Conservation (phyloP, 2,888 invertebrate genomes). For the Drosophila atroscutellata region DNA sequence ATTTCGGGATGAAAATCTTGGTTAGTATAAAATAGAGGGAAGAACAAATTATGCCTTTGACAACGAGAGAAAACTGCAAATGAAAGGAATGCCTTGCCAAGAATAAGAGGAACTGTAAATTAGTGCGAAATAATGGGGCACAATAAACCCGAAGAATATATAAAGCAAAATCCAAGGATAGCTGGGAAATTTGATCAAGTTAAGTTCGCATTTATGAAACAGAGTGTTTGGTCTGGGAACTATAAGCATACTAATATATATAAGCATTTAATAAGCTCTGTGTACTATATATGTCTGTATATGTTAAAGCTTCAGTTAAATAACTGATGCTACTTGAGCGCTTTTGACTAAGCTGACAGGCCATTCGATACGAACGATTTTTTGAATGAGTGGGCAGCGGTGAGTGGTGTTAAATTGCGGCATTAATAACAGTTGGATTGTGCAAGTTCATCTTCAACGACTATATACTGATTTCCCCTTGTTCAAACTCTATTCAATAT, state of each 20-base stretch:
- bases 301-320: neutral
- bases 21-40: too few species aligned
- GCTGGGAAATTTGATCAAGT: slow-evolving; percentile 3
- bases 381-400: slow-evolving; percentile 2
- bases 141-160: neutral
- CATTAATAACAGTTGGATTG: slow-evolving; percentile 55
- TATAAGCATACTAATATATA: neutral
- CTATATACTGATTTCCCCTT: slow-evolving; percentile 45
- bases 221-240: neutral
- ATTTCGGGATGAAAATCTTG: neutral
- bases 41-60: slow-evolving; percentile 3
- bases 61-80: neutral
- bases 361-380: neutral
- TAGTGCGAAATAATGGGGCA: neutral
- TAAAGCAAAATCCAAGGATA: neutral
- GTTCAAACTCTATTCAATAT: slow-evolving; percentile 30
- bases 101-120: neutral
- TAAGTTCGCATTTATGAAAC: slow-evolving; percentile 8
- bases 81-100: neutral
- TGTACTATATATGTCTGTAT: neutral
- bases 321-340: slow-evolving; percentile 1
- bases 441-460: slow-evolving; percentile 40
- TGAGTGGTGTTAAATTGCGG: slow-evolving; percentile 8
- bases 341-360: slow-evolving; percentile 39
- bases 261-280: neutral